Base-by-base conservation (phyloP, 2,797 vertebrate species). In the Ctenopoma kingsleyae region DNA sequence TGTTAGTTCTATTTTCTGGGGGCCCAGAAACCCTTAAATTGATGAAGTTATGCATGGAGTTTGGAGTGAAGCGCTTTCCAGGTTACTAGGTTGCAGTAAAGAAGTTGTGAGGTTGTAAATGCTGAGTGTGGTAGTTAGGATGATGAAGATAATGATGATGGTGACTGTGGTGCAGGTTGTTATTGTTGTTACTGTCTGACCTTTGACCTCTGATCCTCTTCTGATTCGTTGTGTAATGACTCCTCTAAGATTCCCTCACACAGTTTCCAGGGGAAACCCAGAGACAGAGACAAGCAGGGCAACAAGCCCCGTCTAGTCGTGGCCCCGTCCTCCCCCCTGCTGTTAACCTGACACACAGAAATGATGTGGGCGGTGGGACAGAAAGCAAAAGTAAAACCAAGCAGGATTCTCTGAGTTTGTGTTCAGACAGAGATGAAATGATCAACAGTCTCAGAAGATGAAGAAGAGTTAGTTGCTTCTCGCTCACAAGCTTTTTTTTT, bases 161-260 rank as follows among this genome's bases (percentile, higher is more conserved):
- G 44, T 19, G 25, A 51, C 16, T 36, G 19, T 22, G 16, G 41
- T 25, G 43, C 17, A 15, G 6, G 35, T 40, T 40, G 13, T 13
- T 40, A 60, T 59, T 78, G 48, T 50, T 48, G 17, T 46, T 43
- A 41, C 11, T 43, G 38, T 69, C 13, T 69, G 60, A 73, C 47
- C 78, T 75, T 60, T 70, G 32, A 64, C 55, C 71, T 25, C 32
- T 72, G 71, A 58, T 50, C 57, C 74, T 76, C 58, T 9, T 74
- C 46, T 71, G 50, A 56, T 55, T 72, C 7, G 36, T 50, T 15
- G 13, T 63, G 35, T 32, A 49, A 73, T 70, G 77, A 80, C 38
- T 77, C 74, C 71, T 60, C 44, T 20, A 38, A 27, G 7, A 52
- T 61, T 50, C 56, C 20, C 20, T 13, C 40, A 47, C 63, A 44